phyloP scores from a whole-genome alignment of 2,888 invertebrate genomes.

The Hydropsyche betteni region DNA sequence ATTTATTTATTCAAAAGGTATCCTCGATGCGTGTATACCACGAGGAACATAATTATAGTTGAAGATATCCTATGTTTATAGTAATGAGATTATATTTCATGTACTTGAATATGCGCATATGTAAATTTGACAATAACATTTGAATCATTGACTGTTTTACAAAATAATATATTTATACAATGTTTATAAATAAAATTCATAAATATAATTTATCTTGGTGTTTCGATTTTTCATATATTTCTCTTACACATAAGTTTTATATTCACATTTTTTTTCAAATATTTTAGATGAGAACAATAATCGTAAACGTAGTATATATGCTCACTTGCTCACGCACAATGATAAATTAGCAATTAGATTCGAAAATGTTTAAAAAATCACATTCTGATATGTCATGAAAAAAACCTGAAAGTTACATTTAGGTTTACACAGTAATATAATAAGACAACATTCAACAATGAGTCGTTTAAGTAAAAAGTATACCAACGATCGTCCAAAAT shows the following conservation, averaged over 20 bases:
- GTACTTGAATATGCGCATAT: too few species aligned
- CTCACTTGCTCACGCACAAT: too few species aligned
- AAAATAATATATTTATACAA: background rate
- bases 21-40: too few species aligned
- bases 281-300: too few species aligned
- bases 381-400: constrained; percentile 23
- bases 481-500: background rate
- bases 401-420: constrained; percentile 15
- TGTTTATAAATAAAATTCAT: constrained; percentile 35
- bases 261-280: constrained; percentile 4
- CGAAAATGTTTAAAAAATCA: constrained; percentile 12
- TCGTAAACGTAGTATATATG: too few species aligned
- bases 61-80: too few species aligned
- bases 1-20: too few species aligned
- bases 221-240: constrained; percentile 41
- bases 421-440: constrained; percentile 10
- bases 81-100: too few species aligned
- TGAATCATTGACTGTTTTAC: background rate
- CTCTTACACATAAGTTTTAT: constrained; percentile 2
- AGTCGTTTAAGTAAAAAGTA: background rate
- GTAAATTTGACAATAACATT: background rate
- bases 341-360: background rate
- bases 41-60: too few species aligned
- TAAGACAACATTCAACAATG: background rate
- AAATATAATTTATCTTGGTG: constrained; percentile 43